Evolutionary conservation across 2,113 vertebrate species (phyloP).

Genomic region (Anhinga rufa): DNA sequence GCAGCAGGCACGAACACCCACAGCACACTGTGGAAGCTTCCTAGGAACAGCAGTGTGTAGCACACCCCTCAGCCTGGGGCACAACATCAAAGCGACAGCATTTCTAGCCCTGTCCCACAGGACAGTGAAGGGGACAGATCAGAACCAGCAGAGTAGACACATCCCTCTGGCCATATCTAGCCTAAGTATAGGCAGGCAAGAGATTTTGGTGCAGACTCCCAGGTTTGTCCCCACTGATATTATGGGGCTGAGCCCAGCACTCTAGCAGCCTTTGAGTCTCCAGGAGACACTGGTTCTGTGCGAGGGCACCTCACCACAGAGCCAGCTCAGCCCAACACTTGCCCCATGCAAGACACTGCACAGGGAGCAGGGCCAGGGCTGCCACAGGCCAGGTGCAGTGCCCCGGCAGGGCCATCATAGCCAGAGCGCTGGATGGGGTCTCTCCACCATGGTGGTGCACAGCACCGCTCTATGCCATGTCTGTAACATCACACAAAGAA

Average conservation of each 20-base stretch:
- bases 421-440: background rate
- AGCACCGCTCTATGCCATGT: background rate
- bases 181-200: background rate
- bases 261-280: background rate
- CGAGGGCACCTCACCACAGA: background rate
- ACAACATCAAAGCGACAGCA: background rate
- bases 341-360: rapidly evolving
- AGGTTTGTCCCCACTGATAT: background rate
- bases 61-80: background rate
- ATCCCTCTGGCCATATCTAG: background rate
- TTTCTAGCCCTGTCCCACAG: background rate
- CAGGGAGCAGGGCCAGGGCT: background rate
- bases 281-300: background rate
- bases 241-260: background rate
- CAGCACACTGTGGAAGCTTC: background rate
- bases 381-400: background rate
- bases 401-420: background rate
- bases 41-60: rapidly evolving
- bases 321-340: background rate
- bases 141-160: background rate
- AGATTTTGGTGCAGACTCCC: background rate
- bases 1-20: background rate
- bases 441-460: rapidly evolving
- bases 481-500: background rate
- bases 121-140: background rate